A percentile compares a stretch with the other conserved stretches of the same genome.
Evolutionary conservation across 2,113 vertebrate genomes (phyloP).

Genomic region (Lontra canadensis): DNA sequence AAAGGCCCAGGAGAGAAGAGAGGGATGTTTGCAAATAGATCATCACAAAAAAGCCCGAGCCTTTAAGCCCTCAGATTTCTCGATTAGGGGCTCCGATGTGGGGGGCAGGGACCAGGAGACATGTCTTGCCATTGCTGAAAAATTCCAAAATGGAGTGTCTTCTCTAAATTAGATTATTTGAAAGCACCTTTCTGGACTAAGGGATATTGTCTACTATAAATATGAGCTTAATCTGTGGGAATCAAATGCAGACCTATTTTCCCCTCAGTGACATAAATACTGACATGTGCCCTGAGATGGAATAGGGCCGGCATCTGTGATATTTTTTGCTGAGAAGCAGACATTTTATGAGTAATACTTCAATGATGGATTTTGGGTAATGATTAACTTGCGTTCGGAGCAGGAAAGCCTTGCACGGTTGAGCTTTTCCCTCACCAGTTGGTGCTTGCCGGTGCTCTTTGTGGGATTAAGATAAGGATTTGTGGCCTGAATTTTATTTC

Average conservation of each 20-base stretch:
- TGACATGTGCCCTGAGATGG: not conserved
- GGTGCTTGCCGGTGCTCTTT: constrained; percentile 10
- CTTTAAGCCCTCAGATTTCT: not conserved
- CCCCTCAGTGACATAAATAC: not conserved
- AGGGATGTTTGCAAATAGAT: not conserved
- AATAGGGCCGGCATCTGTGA: not conserved
- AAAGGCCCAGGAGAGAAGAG: not conserved
- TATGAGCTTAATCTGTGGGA: not conserved
- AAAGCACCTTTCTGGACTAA: not conserved
- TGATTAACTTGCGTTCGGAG: constrained; percentile 20
- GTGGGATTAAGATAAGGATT: constrained; percentile 37
- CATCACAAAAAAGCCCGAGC: not conserved
- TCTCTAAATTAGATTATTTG: not conserved
- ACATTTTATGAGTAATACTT: not conserved
- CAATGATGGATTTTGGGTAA: not conserved
- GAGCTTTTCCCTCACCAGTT: not conserved
- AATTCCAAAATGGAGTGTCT: not conserved
- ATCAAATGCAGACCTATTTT: not conserved
- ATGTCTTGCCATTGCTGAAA: not conserved
- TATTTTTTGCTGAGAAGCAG: not conserved
- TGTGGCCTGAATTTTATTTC: constrained; percentile 44
- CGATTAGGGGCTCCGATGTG: not conserved
- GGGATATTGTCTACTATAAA: not conserved
- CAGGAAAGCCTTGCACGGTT: not conserved
- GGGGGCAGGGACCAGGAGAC: not conserved